These are phyloP conservation scores for Chondrosia reniformis DNA, from an alignment of 37 sponge, comb jelly and placozoan species.

Conservation along the genomic window DNA sequence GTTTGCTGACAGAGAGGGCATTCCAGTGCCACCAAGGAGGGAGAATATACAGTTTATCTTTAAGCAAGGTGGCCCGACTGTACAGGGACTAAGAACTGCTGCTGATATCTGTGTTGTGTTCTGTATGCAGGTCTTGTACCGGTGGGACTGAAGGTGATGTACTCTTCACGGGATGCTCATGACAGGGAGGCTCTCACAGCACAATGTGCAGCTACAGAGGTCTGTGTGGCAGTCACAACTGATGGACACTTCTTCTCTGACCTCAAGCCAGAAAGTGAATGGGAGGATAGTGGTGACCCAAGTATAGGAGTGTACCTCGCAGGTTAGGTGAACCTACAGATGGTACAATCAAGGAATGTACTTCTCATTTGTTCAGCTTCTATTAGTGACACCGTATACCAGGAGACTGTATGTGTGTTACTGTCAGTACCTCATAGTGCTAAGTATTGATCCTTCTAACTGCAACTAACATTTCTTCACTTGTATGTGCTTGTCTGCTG, in stretches of 20 bases:
- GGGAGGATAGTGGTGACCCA: not conserved
- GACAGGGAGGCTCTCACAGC: conserved; percentile 3
- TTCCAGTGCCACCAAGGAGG: conserved; percentile 17
- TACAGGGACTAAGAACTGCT: no score
- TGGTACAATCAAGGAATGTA: no score
- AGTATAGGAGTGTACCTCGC: no score
- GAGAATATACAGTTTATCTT: no score
- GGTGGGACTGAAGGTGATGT: not conserved
- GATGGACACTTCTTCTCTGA: conserved; percentile 39
- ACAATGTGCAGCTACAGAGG: conserved; percentile 34
- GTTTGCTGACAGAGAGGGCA: conserved; percentile 24
- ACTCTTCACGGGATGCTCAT: not conserved
- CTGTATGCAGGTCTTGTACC: not conserved
- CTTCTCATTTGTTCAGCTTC: not conserved
- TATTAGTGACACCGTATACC: not conserved
- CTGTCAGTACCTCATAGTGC: not conserved
- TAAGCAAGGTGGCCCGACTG: no score
- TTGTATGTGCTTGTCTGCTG: not conserved
- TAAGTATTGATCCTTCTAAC: no score
- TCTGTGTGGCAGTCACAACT: conserved; percentile 45
- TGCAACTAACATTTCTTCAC: not conserved
- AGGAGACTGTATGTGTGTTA: not conserved
- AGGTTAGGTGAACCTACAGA: no score
- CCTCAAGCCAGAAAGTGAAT: conserved; percentile 10
- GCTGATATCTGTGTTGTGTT: no score